Percentiles rank a stretch among this genome's conserved stretches.
Conservation (phyloP, 64 coral and sea anemone genomes). For the Actinia tenebrosa region DNA sequence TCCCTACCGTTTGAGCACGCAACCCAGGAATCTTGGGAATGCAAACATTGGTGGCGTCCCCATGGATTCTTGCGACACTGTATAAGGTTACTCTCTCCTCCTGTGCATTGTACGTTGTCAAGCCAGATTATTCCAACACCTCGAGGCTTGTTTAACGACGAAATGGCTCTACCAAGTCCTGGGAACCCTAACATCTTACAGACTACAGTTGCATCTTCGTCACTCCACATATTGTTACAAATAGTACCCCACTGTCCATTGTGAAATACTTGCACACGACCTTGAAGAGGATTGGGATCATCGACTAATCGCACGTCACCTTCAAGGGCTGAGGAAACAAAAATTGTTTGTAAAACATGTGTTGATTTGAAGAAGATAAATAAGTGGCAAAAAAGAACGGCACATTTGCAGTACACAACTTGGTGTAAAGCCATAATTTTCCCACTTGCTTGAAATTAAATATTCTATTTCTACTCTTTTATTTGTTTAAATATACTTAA, state of each 20-base stretch:
- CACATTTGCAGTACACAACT: too few relatives aligned
- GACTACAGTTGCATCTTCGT: constrained; percentile 13
- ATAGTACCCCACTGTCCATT: constrained; percentile 7
- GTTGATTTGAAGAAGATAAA: too few relatives aligned
- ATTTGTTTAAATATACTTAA: too few relatives aligned
- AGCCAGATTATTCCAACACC: constrained; percentile 8
- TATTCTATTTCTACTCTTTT: too few relatives aligned
- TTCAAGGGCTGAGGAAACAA: neutral
- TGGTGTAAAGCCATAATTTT: too few relatives aligned
- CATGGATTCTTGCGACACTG: neutral
- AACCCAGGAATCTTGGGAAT: neutral
- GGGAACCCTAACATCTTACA: neutral
- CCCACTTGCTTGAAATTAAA: too few relatives aligned
- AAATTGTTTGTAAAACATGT: neutral
- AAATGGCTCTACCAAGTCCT: neutral
- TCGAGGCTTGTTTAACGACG: constrained; percentile 1
- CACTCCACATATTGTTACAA: constrained; percentile 7
- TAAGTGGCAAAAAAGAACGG: too few relatives aligned
- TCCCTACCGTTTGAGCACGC: neutral
- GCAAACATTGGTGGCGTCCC: neutral
- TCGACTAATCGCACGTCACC: neutral
- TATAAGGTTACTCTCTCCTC: neutral
- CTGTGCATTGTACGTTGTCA: constrained; percentile 2
- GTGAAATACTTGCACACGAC: neutral
- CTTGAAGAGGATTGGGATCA: constrained; percentile 5